Conservation (phyloP, 2,797 vertebrate genomes). For the Myotis myotis region DNA sequence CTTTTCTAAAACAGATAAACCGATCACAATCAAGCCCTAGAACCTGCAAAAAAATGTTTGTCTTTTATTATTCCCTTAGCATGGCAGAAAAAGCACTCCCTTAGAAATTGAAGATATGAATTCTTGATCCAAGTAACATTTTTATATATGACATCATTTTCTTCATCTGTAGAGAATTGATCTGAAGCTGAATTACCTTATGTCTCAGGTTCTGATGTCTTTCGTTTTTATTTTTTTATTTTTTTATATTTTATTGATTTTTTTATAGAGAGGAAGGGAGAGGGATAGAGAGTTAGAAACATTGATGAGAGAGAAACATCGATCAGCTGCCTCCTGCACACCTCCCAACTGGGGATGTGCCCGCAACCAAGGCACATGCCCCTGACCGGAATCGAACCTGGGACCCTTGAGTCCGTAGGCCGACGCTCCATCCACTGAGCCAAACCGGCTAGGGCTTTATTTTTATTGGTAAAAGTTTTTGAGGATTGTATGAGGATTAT, state of each 20-base stretch:
- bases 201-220: not conserved
- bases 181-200: not conserved
- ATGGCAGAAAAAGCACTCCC: not conserved
- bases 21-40: not conserved
- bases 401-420: too few relatives aligned
- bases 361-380: too few relatives aligned
- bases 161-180: slow-evolving; percentile 19
- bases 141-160: slow-evolving; percentile 5
- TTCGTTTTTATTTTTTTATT: not conserved
- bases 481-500: not conserved
- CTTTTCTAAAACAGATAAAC: slow-evolving; percentile 3
- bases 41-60: not conserved
- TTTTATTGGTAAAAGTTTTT: slow-evolving; percentile 20
- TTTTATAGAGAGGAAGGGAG: too few relatives aligned
- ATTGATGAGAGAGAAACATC: too few relatives aligned
- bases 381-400: too few relatives aligned
- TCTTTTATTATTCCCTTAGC: not conserved
- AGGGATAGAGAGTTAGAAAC: too few relatives aligned
- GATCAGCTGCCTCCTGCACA: too few relatives aligned
- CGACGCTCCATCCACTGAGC: too few relatives aligned
- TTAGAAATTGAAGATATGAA: slow-evolving; percentile 2
- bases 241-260: too few relatives aligned
- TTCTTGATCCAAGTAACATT: not conserved
- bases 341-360: too few relatives aligned
- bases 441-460: not conserved